Base-by-base conservation (phyloP, 2,888 invertebrate species). In the Eristalis pertinax region DNA sequence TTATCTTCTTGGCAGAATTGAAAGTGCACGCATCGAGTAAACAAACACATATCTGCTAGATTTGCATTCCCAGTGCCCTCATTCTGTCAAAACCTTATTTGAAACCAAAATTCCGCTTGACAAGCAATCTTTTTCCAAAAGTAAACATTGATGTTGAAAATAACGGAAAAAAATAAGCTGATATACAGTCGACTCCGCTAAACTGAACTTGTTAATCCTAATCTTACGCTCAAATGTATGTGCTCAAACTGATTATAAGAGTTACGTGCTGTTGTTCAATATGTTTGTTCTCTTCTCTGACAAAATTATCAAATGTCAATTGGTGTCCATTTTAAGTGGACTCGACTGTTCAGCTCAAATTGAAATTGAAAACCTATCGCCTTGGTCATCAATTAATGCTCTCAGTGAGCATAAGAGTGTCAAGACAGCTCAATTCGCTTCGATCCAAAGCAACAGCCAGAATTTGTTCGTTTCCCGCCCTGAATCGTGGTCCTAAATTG, bases 141-240 rank as follows among this genome's bases (percentile, higher is more conserved):
- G n/a, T 64, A 69, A 84, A 69, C 70, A 72, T 64, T 43, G 43
- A 64, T 56, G 76, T 77, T 56, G 62, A 58, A 69, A 43, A 64
- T 5, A 22, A 65, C 2, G 1, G 56, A 62, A 13, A 1, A 8
- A 78, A 67, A 75, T 58, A 64, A 41, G 82, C 86, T 86, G 86
- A 82, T 64, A 32, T 69, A 69, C 63, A 41, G 29, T 65, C 7
- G 56, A 63, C 60, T 77, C 43, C 8, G 67, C 26, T 64, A 75
- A 11, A 60, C 41, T 22, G 32, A n/a, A 1, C 64, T 32, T 5
- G 7, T 0, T 32, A 8, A 32, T 1, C 4, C 7, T 32, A 8
- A 1, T 0, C 4, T 32, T 5, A 32, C 7, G 2, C 7, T 4
- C 32, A 32, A 32, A 7, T 32, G 32, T 32, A n/a, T n/a, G 7